Evolutionary conservation across 2,888 invertebrate genomes (phyloP).

Genomic region (Ctenicera cuprea): DNA sequence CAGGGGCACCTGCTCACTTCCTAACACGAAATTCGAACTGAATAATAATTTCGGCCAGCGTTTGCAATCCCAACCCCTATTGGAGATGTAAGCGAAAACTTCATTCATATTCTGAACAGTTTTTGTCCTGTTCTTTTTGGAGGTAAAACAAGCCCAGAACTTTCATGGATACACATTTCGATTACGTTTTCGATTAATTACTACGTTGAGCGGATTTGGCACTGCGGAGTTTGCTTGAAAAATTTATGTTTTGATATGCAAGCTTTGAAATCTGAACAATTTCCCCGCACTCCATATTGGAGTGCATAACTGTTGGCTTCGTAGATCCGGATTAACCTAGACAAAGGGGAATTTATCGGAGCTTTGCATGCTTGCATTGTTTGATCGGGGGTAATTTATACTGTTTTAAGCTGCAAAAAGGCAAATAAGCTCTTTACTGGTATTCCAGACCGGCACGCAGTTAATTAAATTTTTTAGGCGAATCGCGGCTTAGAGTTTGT

Average conservation of each 20-base stretch:
- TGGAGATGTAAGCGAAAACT: slow-evolving; percentile 15
- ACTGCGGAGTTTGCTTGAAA: background rate
- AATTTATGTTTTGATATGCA: slow-evolving; percentile 6
- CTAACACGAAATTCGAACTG: slow-evolving; percentile 29
- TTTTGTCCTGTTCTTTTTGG: background rate
- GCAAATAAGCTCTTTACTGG: slow-evolving; percentile 27
- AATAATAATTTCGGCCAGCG: slow-evolving; percentile 30
- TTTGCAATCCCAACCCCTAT: slow-evolving; percentile 15
- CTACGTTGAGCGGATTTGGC: background rate
- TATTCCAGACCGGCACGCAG: slow-evolving; percentile 19
- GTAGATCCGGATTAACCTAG: slow-evolving; percentile 33
- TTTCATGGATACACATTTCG: slow-evolving; percentile 4
- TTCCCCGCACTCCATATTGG: background rate
- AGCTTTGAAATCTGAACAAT: slow-evolving; percentile 3
- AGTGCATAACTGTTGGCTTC: slow-evolving; percentile 32
- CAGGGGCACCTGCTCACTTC: slow-evolving; percentile 35
- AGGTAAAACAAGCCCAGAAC: background rate
- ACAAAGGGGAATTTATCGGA: slow-evolving; percentile 36
- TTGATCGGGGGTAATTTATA: slow-evolving; percentile 35
- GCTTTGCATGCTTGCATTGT: slow-evolving; percentile 36
- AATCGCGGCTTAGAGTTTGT: slow-evolving; percentile 21
- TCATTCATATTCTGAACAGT: slow-evolving; percentile 13
- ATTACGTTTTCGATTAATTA: slow-evolving; percentile 17
- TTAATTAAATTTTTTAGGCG: slow-evolving; percentile 25
- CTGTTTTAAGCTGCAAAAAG: slow-evolving; percentile 30